Base-by-base conservation (phyloP, 2,888 invertebrate genomes). In the Emmelina monodactyla region DNA sequence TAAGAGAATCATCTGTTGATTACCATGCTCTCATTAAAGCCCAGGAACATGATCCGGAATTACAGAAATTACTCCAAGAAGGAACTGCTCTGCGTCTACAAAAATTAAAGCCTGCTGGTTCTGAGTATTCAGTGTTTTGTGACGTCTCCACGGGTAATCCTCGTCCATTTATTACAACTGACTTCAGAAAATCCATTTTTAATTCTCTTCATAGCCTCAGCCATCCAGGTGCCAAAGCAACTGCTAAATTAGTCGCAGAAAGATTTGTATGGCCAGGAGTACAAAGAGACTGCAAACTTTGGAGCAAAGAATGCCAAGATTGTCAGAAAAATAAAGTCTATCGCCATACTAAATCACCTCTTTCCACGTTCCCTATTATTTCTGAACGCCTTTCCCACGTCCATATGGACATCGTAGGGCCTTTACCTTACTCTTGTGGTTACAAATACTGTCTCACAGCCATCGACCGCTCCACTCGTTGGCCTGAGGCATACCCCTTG, bases 401-500 rank as follows among this genome's bases (percentile, higher is more conserved):
- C 25, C 25, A 25, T 25, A 10, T 25, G 25, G 25, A 25, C 11
- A 25, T 25, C 3, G 25, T 25, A 7, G 25, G 25, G 6, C 25
- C 25, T 4, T 25, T 25, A 25, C 25, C 25, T n/a, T 3, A 3
- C 25, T 4, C 25, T 10, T 10, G n/a, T 7, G 14, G 14, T 6
- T 25, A 25, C 25, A 25, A 11, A 11, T 25, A 7, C 25, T 25
- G 25, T 10, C 25, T 25, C n/a, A 25, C 25, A 9, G n/a, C 11
- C 4, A 10, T 25, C n/a, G 25, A 25, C 11, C 3, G 25, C 9
- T 25, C 3, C n/a, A 48, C 46, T 9, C 16, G 43, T 4, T 50
- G 53, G 50, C 49, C 50, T 1, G 49, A 51, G 37, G 49, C 42
- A 1, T 28, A 39, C 16, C 46, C 48, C 1, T 22, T 44, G 2